Evolutionary conservation across 2,113 vertebrate species (phyloP), one percentile per base, ranked within the genome.

Genomic region (Notarius lentiginosus): DNA sequence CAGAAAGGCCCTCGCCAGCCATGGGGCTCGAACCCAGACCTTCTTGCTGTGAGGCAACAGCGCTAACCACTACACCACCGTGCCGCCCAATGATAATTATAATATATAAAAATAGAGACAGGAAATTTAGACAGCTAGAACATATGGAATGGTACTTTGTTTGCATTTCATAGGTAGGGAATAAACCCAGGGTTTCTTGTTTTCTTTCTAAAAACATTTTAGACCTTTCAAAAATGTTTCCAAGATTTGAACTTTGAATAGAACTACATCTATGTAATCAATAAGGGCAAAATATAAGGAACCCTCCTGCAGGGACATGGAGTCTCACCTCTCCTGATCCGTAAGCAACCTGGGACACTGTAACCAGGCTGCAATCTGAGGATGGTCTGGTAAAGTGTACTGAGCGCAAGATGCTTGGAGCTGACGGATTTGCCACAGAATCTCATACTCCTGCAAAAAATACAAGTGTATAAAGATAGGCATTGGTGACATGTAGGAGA

Each of bases 301-400:
- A 20, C 0, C 9, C 76, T 58, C 15, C 14, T 56, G 76, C 53
- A 30, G 17, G 27, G 17, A 41, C 17, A 60, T 10, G 17, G 76
- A 10, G 0, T 11, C 55, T 75, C 89, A 97, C 97, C 97, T 97
- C 92, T 97, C 95, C 86, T 97, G 96, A 89, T 98, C 96, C 0
- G 93, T 95, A 81, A 98, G 95, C 60, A 94, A 91, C 0, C 77
- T 90, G 41, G 95, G 94, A 2, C 88, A 87, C 8, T 91, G 94
- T 55, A 98, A 92, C 93, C 96, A 96, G 4, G 88, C 24, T 0
- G 93, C 87, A 88, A 98, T 51, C 0, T 79, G 55, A 0, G 90
- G 82, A 70, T 89, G 91, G 0, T 92, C 89, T 0, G 90, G 91
- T 77, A 98, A 90, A 77, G 63, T 77, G 91, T 96, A 97, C 70